Evolutionary conservation across 2,113 vertebrate species (phyloP), one percentile per base, ranked within the genome.

Genomic region (Amazona guildingii): DNA sequence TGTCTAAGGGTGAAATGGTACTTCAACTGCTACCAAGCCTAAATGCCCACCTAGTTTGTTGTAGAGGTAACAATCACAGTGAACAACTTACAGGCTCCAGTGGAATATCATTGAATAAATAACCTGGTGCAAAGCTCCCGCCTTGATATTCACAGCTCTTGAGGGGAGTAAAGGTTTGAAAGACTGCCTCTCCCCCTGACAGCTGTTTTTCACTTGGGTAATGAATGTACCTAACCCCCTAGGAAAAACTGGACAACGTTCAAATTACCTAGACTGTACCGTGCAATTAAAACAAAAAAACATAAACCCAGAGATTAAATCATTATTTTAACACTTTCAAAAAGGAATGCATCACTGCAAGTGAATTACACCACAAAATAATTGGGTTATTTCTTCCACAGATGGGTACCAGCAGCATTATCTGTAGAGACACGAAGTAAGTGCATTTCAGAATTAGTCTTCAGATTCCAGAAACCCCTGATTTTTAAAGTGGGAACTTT

Each of bases 191-290:
- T 57, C 12, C 73, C 27, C 63, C 14, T 0, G 21, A 43, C 72
- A 88, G 17, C 10, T 37, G 4, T 17, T 91, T 46, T 61, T 64
- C 51, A 59, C 49, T 20, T 31, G 39, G 16, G 35, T 35, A 63
- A 87, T 0, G 1, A 37, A 21, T 0, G 0, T 62, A 17, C 29
- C 44, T 66, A 67, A 63, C 1, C 31, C 41, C 41, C 48, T 20
- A 14, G 28, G 33, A 35, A 63, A 86, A 90, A 74, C 37, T 39
- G 70, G 48, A 20, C 52, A 90, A 29, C 6, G 18, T 39, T 79
- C 67, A 29, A 93, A 90, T 23, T 29, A 67, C 46, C 31, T 39
- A 29, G 5, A 44, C 8, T 29, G 61, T 7, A 39, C 13, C 12
- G 24, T 9, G 8, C 17, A 76, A 66, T 44, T 67, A 5, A 49